Evolutionary conservation across 2,113 vertebrate species (phyloP).

Genomic region (Triplophysa rosa): DNA sequence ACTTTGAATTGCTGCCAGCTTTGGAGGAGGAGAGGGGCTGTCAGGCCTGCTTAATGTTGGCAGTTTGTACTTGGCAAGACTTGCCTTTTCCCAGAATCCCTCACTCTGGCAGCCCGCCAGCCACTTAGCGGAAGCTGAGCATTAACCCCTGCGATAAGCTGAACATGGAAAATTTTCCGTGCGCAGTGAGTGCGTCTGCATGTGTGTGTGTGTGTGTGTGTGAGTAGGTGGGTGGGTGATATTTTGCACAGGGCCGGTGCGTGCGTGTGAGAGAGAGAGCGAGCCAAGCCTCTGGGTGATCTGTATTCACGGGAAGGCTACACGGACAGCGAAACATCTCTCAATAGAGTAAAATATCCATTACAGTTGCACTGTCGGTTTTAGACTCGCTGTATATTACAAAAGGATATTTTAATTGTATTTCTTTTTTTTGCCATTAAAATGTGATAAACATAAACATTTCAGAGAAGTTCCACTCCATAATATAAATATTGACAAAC

Average conservation of each 20-base stretch:
- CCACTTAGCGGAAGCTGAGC: conserved; percentile 87
- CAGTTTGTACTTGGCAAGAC: conserved; percentile 85
- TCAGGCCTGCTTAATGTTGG: conserved; percentile 90
- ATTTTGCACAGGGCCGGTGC: conserved; percentile 79
- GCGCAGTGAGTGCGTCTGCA: conserved; percentile 60
- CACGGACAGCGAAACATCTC: conserved; percentile 49
- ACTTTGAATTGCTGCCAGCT: conserved; percentile 90
- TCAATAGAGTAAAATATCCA: conserved; percentile 44
- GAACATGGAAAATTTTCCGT: conserved; percentile 81
- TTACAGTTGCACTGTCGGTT: conserved; percentile 17
- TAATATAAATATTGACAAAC: neutral
- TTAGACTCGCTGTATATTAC: neutral
- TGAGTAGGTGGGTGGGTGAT: conserved; percentile 69
- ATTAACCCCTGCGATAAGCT: conserved; percentile 80
- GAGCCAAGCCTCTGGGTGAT: conserved; percentile 47
- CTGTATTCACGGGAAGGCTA: conserved; percentile 54
- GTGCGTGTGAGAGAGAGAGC: neutral
- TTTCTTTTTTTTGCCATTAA: neutral
- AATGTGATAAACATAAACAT: neutral
- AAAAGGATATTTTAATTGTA: neutral
- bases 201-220: conserved; percentile 1
- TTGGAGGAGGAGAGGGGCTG: conserved; percentile 86
- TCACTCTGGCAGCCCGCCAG: conserved; percentile 79
- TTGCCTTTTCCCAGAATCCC: conserved; percentile 85
- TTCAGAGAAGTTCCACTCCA: neutral